These are phyloP conservation scores for Harpagoxenus sublaevis DNA, from an alignment of 2,888 invertebrate species.

Conservation along the genomic window DNA sequence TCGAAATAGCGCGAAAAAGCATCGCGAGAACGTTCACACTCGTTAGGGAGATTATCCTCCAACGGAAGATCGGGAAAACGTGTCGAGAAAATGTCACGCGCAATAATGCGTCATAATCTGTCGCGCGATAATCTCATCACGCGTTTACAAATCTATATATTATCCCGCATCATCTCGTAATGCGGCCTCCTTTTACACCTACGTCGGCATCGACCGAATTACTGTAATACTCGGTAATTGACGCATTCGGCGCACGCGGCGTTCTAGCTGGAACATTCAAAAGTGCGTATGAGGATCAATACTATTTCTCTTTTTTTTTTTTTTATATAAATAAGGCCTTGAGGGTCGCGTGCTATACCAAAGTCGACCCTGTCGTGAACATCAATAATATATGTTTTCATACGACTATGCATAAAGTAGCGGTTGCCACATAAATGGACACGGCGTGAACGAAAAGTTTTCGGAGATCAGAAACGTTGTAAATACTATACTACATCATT, in stretches of 20 bases:
- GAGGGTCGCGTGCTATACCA: not conserved
- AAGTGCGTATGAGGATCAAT: not conserved
- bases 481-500: not conserved
- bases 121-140: slow-evolving; percentile 68
- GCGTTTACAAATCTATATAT: slow-evolving; percentile 70
- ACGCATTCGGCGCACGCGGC: not conserved
- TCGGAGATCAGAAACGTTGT: not conserved
- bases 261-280: not conserved
- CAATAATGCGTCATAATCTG: slow-evolving; percentile 72
- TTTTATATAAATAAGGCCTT: not conserved
- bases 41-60: slow-evolving; percentile 35
- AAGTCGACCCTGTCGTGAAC: not conserved
- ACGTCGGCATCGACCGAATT: slow-evolving; percentile 42
- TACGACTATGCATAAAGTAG: not conserved
- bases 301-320: not conserved
- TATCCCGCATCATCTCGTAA: slow-evolving; percentile 57
- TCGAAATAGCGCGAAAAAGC: slow-evolving; percentile 12
- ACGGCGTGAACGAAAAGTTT: not conserved
- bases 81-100: slow-evolving; percentile 43
- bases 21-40: slow-evolving; percentile 29
- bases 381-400: slow-evolving; percentile 33
- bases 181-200: slow-evolving; percentile 50
- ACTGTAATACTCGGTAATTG: slow-evolving; percentile 29
- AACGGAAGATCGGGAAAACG: slow-evolving; percentile 10
- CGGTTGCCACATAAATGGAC: not conserved